Percentiles rank a stretch among this genome's conserved stretches.
These are phyloP conservation scores for Brachypodius melanocephalos DNA, from an alignment of 2,113 vertebrate genomes.

Conservation along the genomic window DNA sequence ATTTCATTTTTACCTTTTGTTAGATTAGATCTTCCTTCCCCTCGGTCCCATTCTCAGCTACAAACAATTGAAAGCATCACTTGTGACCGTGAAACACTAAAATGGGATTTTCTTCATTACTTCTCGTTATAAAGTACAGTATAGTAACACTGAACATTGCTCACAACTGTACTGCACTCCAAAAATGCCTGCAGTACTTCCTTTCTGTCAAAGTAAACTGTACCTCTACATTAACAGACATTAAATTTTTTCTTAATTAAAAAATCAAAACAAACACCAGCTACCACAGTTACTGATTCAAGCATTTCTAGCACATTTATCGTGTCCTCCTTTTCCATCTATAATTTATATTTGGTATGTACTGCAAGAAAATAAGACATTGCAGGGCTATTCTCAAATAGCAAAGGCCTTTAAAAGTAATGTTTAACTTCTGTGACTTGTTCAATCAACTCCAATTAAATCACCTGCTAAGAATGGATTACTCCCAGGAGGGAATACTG, in stretches of 20 bases:
- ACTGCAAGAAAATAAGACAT: not conserved
- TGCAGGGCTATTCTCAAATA: not conserved
- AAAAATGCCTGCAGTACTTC: not conserved
- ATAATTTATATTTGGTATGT: not conserved
- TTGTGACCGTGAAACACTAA: not conserved
- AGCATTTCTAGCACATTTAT: not conserved
- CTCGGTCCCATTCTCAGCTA: not conserved
- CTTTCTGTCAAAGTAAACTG: not conserved
- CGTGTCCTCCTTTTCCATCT: not conserved
- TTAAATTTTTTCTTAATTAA: not conserved
- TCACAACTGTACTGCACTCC: not conserved
- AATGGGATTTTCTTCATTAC: not conserved
- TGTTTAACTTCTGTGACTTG: not conserved
- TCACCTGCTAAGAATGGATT: not conserved
- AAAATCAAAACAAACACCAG: not conserved
- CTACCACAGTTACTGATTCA: not conserved
- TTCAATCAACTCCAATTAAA: not conserved
- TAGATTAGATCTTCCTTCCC: not conserved
- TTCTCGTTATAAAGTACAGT: not conserved
- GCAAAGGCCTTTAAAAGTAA: not conserved
- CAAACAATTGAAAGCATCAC: not conserved
- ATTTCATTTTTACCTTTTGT: not conserved
- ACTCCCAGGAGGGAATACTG: not conserved
- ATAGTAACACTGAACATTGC: not conserved
- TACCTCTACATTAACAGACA: not conserved